Conservation (phyloP, 1,140 invertebrate genomes). For the Anoplolepis gracilipes region DNA sequence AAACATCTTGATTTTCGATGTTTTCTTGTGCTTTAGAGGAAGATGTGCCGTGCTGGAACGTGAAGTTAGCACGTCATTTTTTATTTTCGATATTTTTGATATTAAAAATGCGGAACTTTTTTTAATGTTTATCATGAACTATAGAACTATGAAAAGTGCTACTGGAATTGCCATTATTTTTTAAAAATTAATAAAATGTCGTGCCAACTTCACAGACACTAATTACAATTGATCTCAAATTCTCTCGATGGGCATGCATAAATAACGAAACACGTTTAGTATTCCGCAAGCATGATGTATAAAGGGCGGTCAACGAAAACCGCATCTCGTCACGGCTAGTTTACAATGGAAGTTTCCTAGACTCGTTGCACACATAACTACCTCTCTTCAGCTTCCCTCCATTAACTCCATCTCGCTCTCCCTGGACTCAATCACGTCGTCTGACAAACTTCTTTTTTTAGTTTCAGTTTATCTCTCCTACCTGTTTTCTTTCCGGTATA, state of each 20-base stretch:
- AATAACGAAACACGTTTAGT: background rate
- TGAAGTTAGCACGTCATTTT: too few relatives aligned
- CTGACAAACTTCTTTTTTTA: constrained; percentile 11
- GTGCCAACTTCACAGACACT: too few relatives aligned
- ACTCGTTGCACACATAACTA: background rate
- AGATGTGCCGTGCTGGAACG: too few relatives aligned
- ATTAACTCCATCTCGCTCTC: background rate
- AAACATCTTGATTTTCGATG: too few relatives aligned
- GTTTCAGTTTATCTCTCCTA: background rate
- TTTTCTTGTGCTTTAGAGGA: too few relatives aligned
- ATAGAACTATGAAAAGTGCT: too few relatives aligned
- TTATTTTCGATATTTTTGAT: too few relatives aligned
- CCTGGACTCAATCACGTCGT: background rate
- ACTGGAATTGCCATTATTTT: too few relatives aligned
- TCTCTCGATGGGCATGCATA: background rate
- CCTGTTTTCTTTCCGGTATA: background rate
- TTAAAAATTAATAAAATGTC: too few relatives aligned
- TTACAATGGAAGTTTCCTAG: constrained; percentile 54
- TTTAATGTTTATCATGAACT: too few relatives aligned
- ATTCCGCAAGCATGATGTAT: constrained; percentile 2
- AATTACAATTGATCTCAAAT: background rate
- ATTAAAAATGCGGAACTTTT: too few relatives aligned
- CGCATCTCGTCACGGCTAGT: background rate
- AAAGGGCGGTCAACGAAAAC: constrained; percentile 57
- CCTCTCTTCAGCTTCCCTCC: background rate